Evolutionary conservation across 2,888 invertebrate species (phyloP).

Genomic region (Lucinisca nassula): DNA sequence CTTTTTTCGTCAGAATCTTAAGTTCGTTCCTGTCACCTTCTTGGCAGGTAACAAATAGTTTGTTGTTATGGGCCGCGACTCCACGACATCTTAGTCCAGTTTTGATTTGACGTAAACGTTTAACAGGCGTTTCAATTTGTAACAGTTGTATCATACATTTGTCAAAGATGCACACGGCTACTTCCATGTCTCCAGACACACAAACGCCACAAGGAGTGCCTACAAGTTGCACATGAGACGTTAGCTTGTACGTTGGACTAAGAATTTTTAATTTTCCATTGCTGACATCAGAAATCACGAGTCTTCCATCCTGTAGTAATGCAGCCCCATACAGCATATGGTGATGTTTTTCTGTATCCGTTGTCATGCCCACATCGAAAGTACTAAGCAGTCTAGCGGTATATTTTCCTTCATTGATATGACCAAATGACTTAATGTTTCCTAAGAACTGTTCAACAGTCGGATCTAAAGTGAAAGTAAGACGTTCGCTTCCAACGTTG

Average conservation of each 20-base stretch:
- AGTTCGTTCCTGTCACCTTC: background rate
- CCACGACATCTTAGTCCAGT: background rate
- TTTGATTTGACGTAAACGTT: conserved; percentile 2
- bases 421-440: background rate
- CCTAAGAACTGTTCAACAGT: background rate
- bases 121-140: background rate
- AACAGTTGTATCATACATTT: background rate
- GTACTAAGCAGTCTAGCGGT: background rate
- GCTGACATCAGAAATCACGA: background rate
- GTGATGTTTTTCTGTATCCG: background rate
- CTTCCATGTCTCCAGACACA: background rate
- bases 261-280: conserved; percentile 2
- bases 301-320: background rate
- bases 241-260: background rate
- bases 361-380: background rate
- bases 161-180: background rate
- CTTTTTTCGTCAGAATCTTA: background rate
- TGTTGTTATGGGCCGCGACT: background rate
- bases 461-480: background rate
- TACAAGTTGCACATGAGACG: background rate
- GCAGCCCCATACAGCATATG: background rate
- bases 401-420: conserved; percentile 1
- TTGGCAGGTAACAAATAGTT: background rate
- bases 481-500: background rate
- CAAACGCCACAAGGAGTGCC: conserved; percentile 1